These are phyloP conservation scores for Drosophila suboccidentalis DNA, from an alignment of 2,888 invertebrate species.

Conservation along the genomic window DNA sequence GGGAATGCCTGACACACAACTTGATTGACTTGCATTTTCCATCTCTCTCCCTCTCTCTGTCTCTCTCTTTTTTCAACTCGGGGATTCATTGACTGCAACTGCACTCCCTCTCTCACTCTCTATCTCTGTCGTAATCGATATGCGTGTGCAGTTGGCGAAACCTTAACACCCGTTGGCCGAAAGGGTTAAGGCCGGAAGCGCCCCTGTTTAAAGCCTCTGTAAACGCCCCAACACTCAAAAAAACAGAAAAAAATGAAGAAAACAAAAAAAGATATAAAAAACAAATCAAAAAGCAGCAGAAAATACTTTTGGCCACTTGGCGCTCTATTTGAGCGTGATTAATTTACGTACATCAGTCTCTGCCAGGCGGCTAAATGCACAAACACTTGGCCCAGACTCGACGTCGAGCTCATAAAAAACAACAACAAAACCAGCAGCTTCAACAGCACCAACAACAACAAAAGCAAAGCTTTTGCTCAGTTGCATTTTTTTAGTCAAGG, in stretches of 20 bases:
- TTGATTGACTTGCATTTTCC: constrained; percentile 72
- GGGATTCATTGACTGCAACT: constrained; percentile 67
- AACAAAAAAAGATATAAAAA: constrained; percentile 19
- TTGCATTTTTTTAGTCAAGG: constrained; percentile 42
- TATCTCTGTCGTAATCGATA: constrained; percentile 66
- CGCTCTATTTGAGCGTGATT: constrained; percentile 79
- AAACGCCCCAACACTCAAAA: constrained; percentile 28
- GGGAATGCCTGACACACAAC: constrained; percentile 68
- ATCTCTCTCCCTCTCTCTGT: constrained; percentile 4
- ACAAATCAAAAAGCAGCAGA: constrained; percentile 17
- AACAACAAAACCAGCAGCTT: background rate
- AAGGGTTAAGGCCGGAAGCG: constrained; percentile 64
- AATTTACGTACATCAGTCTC: constrained; percentile 72
- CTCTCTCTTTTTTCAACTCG: constrained; percentile 19
- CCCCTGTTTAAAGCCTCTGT: constrained; percentile 53
- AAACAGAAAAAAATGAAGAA: constrained; percentile 12
- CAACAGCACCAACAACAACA: constrained; percentile 10
- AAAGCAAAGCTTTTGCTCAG: constrained; percentile 46
- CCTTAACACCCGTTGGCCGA: constrained; percentile 46
- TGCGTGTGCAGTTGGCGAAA: constrained; percentile 67
- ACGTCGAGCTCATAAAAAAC: constrained; percentile 37
- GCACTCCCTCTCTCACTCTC: background rate
- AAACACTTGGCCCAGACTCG: constrained; percentile 59
- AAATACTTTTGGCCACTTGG: constrained; percentile 41
- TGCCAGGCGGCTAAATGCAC: constrained; percentile 58